These are phyloP conservation scores for Ophioderma brevispina DNA, from an alignment of 35 echinoderm and acorn worm species.

Conservation along the genomic window DNA sequence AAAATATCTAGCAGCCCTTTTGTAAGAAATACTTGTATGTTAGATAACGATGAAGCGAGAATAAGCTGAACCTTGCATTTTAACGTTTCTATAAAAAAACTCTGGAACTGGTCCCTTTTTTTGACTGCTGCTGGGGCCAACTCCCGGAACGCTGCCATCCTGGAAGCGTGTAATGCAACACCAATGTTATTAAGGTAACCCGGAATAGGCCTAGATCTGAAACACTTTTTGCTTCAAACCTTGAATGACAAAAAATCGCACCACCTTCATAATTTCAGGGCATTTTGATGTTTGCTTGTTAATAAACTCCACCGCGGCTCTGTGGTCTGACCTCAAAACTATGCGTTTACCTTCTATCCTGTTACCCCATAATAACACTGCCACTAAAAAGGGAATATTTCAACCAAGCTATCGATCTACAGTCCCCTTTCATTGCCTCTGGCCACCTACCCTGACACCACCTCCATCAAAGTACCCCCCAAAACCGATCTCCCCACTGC, in stretches of 20 bases:
- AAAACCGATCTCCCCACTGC: background rate
- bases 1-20: background rate
- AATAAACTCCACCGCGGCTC: slow-evolving; percentile 1
- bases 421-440: too few species aligned
- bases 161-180: too few species aligned
- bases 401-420: slow-evolving; percentile 13
- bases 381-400: slow-evolving; percentile 16
- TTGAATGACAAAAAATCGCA: background rate
- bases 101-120: background rate
- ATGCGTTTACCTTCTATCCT: background rate
- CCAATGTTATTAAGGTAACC: background rate
- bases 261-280: background rate
- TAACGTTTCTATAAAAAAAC: background rate
- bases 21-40: background rate
- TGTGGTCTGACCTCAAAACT: background rate
- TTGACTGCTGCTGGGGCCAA: background rate
- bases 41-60: background rate
- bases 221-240: slow-evolving; percentile 27
- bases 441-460: too few species aligned
- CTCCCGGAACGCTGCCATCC: slow-evolving; percentile 11
- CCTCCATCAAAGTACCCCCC: background rate
- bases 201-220: slow-evolving; percentile 14
- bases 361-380: slow-evolving; percentile 9
- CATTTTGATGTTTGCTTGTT: slow-evolving; percentile 14
- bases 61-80: background rate